These are phyloP conservation scores for Sciaenops ocellatus DNA, from an alignment of 2,797 vertebrate species.

Conservation along the genomic window DNA sequence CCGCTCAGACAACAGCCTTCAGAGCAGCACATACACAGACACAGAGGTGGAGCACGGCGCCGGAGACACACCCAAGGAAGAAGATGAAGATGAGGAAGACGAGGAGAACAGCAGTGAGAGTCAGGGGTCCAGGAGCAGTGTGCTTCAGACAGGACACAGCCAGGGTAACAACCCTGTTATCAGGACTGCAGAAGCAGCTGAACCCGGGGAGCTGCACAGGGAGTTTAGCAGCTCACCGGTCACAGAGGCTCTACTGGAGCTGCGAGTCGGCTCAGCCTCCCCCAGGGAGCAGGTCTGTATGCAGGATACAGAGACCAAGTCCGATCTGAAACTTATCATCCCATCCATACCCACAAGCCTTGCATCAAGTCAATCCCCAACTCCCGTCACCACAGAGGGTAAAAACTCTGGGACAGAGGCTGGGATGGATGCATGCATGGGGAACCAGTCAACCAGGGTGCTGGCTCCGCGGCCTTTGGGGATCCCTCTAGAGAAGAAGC, in stretches of 20 bases:
- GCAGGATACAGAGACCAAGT: conserved; percentile 64
- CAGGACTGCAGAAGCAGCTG: conserved; percentile 45
- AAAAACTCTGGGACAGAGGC: conserved; percentile 70
- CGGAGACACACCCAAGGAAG: conserved; percentile 72
- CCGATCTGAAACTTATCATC: conserved; percentile 26
- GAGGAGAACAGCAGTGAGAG: conserved; percentile 83
- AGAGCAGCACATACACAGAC: conserved; percentile 88
- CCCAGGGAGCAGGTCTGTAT: conserved; percentile 74
- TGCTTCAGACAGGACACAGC: conserved; percentile 62
- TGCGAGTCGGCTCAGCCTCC: conserved; percentile 83
- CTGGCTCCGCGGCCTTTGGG: conserved; percentile 73
- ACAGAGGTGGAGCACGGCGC: conserved; percentile 63
- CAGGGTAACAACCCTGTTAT: conserved; percentile 60
- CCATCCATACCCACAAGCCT: conserved; percentile 19
- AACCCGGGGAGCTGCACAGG: conserved; percentile 61
- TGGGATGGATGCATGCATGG: conserved; percentile 64
- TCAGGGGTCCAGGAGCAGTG: conserved; percentile 77
- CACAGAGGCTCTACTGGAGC: conserved; percentile 87
- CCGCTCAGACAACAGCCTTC: conserved; percentile 88
- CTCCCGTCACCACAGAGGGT: conserved; percentile 62
- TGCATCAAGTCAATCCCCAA: conserved; percentile 55
- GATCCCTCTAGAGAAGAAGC: conserved; percentile 90
- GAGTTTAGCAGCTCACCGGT: conserved; percentile 75
- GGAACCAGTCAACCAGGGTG: conserved; percentile 68
- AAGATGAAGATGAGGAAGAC: conserved; percentile 67